Conservation (phyloP, 2,113 vertebrate genomes). For the Myotis lucifugus region DNA sequence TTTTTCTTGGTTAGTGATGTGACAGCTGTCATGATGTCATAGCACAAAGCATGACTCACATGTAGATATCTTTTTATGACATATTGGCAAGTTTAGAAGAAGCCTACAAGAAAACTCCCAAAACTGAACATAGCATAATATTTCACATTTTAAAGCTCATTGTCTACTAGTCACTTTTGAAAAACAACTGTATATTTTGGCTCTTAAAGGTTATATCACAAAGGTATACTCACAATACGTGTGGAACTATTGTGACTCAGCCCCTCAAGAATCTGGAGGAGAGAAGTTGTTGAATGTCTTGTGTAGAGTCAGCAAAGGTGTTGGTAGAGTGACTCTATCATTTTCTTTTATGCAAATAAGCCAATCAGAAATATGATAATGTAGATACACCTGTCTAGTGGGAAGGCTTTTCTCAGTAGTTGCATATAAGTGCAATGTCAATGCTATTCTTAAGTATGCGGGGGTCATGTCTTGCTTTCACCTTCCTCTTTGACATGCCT, state of each 20-base stretch:
- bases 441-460: not conserved
- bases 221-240: not conserved
- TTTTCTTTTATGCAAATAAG: not conserved
- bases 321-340: not conserved
- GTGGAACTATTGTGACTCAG: not conserved
- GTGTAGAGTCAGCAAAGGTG: accelerated
- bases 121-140: not conserved
- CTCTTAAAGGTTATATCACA: not conserved
- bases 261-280: not conserved
- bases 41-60: not conserved
- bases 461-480: not conserved
- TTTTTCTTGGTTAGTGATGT: not conserved
- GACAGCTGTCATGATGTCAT: not conserved
- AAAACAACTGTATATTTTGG: not conserved
- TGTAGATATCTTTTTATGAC: not conserved
- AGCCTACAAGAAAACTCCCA: not conserved
- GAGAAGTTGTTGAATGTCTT: not conserved
- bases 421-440: not conserved
- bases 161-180: not conserved
- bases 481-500: not conserved
- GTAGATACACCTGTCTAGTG: not conserved
- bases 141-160: not conserved
- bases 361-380: not conserved
- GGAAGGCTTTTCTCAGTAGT: not conserved
- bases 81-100: not conserved